Evolutionary conservation across 2,888 invertebrate species (phyloP).

Genomic region (Anarsia innoxiella): DNA sequence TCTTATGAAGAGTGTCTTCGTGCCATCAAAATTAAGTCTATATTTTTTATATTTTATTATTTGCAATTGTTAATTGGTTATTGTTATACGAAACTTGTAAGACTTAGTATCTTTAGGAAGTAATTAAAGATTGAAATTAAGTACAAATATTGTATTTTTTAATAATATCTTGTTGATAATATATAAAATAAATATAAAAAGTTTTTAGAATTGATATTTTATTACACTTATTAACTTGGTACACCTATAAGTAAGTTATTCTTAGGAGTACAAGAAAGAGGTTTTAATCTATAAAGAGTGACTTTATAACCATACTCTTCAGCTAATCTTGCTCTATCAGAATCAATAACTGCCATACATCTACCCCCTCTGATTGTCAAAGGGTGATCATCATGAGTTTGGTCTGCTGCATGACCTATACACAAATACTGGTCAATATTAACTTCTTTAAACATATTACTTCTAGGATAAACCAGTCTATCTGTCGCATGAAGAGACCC

Average conservation of each 20-base stretch:
- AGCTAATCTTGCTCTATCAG: constrained; percentile 86
- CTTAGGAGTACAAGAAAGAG: constrained; percentile 91
- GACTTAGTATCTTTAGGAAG: too few species aligned
- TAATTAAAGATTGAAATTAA: too few species aligned
- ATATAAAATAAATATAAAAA: too few species aligned
- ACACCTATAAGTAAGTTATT: constrained; percentile 89
- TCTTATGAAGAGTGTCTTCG: too few species aligned
- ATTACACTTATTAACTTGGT: constrained; percentile 35
- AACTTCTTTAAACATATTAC: constrained; percentile 71
- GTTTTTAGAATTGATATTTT: constrained; percentile 17
- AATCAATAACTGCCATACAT: constrained; percentile 93
- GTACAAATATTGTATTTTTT: too few species aligned
- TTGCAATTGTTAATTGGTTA: too few species aligned
- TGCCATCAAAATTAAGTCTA: too few species aligned
- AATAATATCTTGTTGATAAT: too few species aligned
- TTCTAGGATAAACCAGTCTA: constrained; percentile 87
- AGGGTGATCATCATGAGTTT: constrained; percentile 85
- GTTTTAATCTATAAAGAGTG: constrained; percentile 83
- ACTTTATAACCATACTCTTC: constrained; percentile 85
- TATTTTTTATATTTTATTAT: too few species aligned
- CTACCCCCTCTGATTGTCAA: constrained; percentile 84
- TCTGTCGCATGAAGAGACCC: constrained; percentile 90
- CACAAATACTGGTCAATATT: constrained; percentile 81
- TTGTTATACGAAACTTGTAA: too few species aligned
- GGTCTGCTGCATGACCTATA: constrained; percentile 93